phyloP scores from a whole-genome alignment of 2,888 invertebrate genomes.

The Pseudococcus longispinus region DNA sequence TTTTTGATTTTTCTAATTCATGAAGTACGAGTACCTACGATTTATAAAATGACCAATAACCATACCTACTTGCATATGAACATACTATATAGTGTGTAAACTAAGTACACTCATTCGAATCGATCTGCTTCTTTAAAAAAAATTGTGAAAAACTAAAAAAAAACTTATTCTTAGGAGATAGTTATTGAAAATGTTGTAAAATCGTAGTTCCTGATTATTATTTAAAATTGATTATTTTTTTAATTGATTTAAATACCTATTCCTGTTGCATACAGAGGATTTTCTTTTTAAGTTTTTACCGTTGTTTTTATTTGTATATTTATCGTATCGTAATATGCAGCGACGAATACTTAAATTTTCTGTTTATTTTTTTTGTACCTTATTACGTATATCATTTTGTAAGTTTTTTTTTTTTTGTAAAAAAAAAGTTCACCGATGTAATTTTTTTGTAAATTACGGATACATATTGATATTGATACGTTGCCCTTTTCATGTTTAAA shows the following conservation, averaged over 20 bases:
- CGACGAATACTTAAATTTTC: conserved; percentile 18
- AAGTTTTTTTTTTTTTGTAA: conserved; percentile 14
- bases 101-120: not conserved
- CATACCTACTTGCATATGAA: no score
- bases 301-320: conserved; percentile 11
- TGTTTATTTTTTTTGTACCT: conserved; percentile 31
- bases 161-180: not conserved
- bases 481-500: conserved; percentile 6
- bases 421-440: not conserved
- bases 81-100: no score
- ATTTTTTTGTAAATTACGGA: conserved; percentile 4
- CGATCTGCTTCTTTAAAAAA: not conserved
- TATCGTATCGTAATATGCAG: not conserved
- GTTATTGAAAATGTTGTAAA: not conserved
- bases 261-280: not conserved
- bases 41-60: no score
- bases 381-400: conserved; percentile 28
- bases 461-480: not conserved
- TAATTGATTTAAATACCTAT: not conserved
- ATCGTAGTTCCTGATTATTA: conserved; percentile 27
- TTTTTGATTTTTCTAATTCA: no score
- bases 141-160: not conserved
- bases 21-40: no score
- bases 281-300: conserved; percentile 33
- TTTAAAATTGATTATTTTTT: not conserved